phyloP scores from a whole-genome alignment of 2,113 vertebrate genomes.

The Plestiodon gilberti region DNA sequence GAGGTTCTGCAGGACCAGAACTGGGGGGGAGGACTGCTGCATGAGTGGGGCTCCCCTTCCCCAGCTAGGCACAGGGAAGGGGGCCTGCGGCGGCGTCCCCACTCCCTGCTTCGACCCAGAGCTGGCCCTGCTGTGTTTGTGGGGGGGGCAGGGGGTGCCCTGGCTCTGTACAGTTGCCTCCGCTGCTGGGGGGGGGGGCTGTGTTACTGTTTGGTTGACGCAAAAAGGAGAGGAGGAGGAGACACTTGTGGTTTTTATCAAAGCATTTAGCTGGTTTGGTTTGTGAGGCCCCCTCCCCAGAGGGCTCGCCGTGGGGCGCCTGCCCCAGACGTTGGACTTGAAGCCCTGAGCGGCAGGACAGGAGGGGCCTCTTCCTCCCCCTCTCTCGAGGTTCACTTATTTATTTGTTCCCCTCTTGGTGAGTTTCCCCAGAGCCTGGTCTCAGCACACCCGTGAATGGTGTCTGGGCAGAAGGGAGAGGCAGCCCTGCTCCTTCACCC shows the following conservation, averaged over 20 bases:
- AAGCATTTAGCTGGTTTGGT: conserved; percentile 20
- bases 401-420: neutral
- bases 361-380: too few species aligned
- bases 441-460: neutral
- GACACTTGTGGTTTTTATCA: conserved; percentile 27
- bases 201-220: conserved; percentile 11
- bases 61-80: neutral
- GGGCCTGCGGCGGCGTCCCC: conserved; percentile 42
- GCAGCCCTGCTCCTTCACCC: conserved; percentile 16
- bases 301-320: conserved; percentile 24
- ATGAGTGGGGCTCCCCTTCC: conserved; percentile 38
- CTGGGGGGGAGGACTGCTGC: conserved; percentile 20
- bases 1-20: conserved; percentile 75
- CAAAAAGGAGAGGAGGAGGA: neutral
- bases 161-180: neutral
- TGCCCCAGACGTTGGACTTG: neutral
- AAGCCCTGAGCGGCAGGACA: neutral
- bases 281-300: conserved; percentile 15
- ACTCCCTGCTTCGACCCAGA: neutral
- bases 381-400: neutral
- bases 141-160: neutral
- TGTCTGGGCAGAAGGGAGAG: neutral
- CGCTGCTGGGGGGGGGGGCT: neutral
- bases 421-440: neutral
- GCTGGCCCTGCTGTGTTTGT: neutral